Conservation (phyloP, 1,140 invertebrate genomes). For the Limonius californicus region DNA sequence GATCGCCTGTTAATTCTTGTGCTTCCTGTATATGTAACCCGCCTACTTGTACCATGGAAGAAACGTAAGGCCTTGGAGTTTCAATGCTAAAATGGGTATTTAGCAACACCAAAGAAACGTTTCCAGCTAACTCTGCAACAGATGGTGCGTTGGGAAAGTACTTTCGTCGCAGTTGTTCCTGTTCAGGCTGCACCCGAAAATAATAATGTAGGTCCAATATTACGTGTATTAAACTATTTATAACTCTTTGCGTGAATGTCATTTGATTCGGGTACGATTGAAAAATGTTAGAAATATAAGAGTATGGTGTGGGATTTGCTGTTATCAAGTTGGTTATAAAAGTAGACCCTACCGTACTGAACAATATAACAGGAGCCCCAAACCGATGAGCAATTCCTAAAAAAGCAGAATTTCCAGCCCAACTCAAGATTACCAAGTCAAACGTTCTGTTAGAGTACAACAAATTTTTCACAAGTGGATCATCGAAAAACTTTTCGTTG, state of each 20-base stretch:
- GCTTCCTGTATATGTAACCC: constrained; percentile 38
- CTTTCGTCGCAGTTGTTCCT: constrained; percentile 2
- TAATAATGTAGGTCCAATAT: too few relatives aligned
- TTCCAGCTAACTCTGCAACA: constrained; percentile 16
- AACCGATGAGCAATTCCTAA: background rate
- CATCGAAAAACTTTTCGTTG: background rate
- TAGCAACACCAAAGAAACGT: constrained; percentile 21
- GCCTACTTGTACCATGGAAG: constrained; percentile 48
- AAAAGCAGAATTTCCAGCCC: background rate
- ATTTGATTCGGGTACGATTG: constrained; percentile 1
- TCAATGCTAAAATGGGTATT: constrained; percentile 23
- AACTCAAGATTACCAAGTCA: background rate
- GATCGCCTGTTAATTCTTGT: constrained; percentile 31
- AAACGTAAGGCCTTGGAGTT: constrained; percentile 45
- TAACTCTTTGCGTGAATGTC: constrained; percentile 9
- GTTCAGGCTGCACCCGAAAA: too few relatives aligned
- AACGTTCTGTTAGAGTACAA: background rate
- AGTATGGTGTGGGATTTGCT: constrained; percentile 1
- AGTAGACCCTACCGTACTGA: background rate
- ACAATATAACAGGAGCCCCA: background rate
- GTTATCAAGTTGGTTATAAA: background rate
- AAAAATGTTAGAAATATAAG: constrained; percentile 10
- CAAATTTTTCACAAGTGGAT: background rate
- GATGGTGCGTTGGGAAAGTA: constrained; percentile 17
- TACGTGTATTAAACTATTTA: background rate